Evolutionary conservation across 64 coral and sea anemone genomes (phyloP), one percentile per base, ranked within the genome.

Genomic region (Acropora yongei): DNA sequence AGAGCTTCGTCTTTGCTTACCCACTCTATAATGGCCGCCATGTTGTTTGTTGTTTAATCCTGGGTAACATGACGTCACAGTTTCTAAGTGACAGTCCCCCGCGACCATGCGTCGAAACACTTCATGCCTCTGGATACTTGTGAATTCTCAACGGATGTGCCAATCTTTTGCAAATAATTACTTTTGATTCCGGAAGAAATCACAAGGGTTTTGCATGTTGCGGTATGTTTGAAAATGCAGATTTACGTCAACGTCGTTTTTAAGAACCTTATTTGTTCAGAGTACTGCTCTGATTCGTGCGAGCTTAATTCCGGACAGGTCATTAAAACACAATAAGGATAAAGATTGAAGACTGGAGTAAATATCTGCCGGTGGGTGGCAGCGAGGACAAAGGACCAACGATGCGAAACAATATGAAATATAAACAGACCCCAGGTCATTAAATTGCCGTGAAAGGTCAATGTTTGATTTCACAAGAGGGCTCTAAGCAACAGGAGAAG

Each of bases 1-100:
- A 99, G 44, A 53, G 91, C 91, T 82, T 96, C 88, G 44, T 93
- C 91, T 86, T 96, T 94, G 74, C 77, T 94, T n/a, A 94, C 89
- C 86, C 92, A 94, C 61, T 99, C 97, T 47, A 92, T 80, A 8
- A 80, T 66, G 65, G 86, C 91, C 88, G 91, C 88, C 97, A 99
- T 96, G 85, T 99, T 99, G 79, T 76, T 78, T 77, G 77, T 72
- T 90, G 93, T 49, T 72, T 71, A 85, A 17, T 49, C 82, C 82
- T 85, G 68, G 76, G 74, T 55, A 55, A 51, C 77, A 42, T 95
- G 81, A 95, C 93, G 93, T 90, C 88, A 90, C 0, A 20, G 40
- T 1, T 40, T 40, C 12, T 68, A 30, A 30, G 30, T 30, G 30
- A 30, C 30, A 30, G 30, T 30, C 30, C 30, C 30, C 30, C 0